Evolutionary conservation across 2,888 invertebrate species (phyloP), one percentile per base, ranked within the genome.

Genomic region (Danaus chrysippus): DNA sequence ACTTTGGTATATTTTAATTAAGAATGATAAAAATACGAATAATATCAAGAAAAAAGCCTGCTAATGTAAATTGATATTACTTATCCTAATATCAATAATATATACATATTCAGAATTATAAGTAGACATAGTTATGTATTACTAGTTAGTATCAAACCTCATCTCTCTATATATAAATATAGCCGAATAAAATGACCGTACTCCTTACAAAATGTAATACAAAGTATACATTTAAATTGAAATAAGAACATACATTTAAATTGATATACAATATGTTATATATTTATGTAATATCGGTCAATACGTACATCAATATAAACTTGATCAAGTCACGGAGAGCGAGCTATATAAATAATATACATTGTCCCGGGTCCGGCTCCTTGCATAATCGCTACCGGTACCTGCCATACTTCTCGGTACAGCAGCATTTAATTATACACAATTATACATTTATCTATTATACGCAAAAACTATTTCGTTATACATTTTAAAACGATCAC

Each of bases 321-420:
- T 71, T 74, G 78, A 75, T 75, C 82, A 68, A 76, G 86, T 86
- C 86, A 87, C 86, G 87, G 82, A 76, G 75, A 70, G 74, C 71
- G 70, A 68, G 68, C 68, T 67, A 67, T 72, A 72, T 70, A 72
- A 84, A 81, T 82, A 80, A 79, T 80, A 77, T 79, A 80, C 82
- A 85, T 82, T 87, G 84, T 85, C 79, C 75, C 77, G 82, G 75
- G 84, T 88, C 88, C 87, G 87, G 83, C 83, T 88, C 68, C 71
- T 88, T 88, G 86, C 86, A 85, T 87, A 87, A 88, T 85, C 76
- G 75, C 73, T 77, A 79, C 77, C 78, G 76, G 78, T 77, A 75
- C 75, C 73, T 75, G 72, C 74, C 74, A 75, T 73, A 76, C 77
- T 76, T 77, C 75, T 74, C 66, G 67, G 65, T 69, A 68, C 68